Conservation (phyloP, 2,113 vertebrate genomes). For the Myocastor coypus region DNA sequence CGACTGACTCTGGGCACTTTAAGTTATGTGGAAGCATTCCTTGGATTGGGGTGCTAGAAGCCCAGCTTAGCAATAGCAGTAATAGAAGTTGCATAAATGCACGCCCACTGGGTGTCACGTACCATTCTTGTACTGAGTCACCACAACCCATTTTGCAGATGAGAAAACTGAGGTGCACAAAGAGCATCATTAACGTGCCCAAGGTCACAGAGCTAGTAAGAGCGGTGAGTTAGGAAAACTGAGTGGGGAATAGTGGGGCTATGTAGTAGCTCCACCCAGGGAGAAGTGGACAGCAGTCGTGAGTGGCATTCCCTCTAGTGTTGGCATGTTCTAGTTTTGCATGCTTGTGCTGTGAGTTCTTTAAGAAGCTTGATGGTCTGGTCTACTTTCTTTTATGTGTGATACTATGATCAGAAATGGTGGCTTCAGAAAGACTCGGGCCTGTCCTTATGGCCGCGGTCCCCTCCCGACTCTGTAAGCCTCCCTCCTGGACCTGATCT, state of each 20-base stretch:
- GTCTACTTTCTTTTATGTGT: neutral
- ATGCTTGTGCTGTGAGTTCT: neutral
- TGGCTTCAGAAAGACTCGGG: neutral
- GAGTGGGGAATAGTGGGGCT: neutral
- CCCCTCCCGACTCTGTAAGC: neutral
- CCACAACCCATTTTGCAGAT: neutral
- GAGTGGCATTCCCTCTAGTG: neutral
- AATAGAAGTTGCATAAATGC: neutral
- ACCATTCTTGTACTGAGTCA: neutral
- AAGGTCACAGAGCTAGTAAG: neutral
- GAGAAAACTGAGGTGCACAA: neutral
- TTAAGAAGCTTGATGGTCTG: neutral
- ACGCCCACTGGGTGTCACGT: no score
- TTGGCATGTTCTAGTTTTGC: neutral
- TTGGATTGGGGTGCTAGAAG: neutral
- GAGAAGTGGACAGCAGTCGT: rapidly evolving
- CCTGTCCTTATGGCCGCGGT: neutral
- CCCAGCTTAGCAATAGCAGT: neutral
- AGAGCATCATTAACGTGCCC: neutral
- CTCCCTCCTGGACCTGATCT: neutral
- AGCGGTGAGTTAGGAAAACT: neutral
- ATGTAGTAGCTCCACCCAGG: neutral
- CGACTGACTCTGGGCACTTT: neutral
- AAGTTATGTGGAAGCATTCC: neutral
- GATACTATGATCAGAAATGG: neutral